These are phyloP conservation scores for Polypterus senegalus DNA, from an alignment of 2,113 vertebrate genomes.

Conservation along the genomic window DNA sequence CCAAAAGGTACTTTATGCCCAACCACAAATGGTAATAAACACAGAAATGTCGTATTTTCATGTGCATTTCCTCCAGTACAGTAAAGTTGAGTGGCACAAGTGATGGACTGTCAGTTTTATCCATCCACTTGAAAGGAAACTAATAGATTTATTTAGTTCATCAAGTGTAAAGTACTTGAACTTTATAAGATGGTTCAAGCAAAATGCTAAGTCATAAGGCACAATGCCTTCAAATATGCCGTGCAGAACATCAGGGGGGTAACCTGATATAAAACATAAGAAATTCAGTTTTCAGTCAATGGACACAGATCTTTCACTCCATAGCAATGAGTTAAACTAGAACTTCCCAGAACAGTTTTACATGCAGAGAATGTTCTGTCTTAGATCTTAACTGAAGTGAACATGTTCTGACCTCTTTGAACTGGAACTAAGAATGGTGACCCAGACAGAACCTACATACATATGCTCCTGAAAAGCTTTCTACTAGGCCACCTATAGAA, in stretches of 20 bases:
- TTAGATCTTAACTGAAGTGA: too few species aligned
- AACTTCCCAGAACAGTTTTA: too few species aligned
- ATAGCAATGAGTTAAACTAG: too few species aligned
- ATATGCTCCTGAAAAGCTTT: too few species aligned
- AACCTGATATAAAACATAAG: constrained; percentile 16
- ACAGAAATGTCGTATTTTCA: constrained; percentile 8
- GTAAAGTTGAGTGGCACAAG: constrained; percentile 13
- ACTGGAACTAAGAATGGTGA: too few species aligned
- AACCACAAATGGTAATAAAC: constrained; percentile 1
- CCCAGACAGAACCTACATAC: too few species aligned
- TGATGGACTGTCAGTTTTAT: constrained; percentile 16
- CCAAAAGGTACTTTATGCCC: constrained; percentile 8
- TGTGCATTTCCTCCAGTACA: constrained; percentile 4
- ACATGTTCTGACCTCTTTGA: too few species aligned
- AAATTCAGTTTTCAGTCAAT: too few species aligned
- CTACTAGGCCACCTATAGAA: too few species aligned
- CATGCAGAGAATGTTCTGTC: too few species aligned
- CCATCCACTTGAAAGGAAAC: constrained; percentile 21
- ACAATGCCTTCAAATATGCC: constrained; percentile 11
- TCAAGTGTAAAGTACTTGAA: constrained; percentile 11
- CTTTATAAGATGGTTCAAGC: constrained; percentile 13
- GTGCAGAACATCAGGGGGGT: constrained; percentile 8
- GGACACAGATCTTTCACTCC: too few species aligned
- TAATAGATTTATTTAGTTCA: constrained; percentile 16
- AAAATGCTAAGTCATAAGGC: constrained; percentile 10